These are phyloP conservation scores for Ramphastos sulfuratus DNA, from an alignment of 2,113 vertebrate genomes.

Conservation along the genomic window DNA sequence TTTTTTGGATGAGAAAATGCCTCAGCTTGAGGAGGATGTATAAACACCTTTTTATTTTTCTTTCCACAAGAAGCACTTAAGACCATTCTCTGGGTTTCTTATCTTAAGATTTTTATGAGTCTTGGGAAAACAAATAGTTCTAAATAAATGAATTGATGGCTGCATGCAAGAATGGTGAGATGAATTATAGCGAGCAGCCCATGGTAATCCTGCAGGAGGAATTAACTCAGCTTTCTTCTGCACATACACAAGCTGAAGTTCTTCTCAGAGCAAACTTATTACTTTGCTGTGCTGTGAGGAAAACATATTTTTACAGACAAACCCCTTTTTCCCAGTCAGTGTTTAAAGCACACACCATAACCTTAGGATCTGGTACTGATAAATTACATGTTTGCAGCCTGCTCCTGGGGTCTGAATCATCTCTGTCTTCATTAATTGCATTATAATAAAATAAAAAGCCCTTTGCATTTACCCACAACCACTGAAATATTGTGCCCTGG, in stretches of 20 bases:
- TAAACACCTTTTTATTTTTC: constrained; percentile 12
- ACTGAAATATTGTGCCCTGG: neutral
- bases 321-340: neutral
- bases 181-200: neutral
- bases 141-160: constrained; percentile 6
- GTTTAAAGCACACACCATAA: neutral
- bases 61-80: neutral
- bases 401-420: neutral
- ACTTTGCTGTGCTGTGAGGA: neutral
- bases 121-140: neutral
- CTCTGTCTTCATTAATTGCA: neutral
- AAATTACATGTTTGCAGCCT: neutral
- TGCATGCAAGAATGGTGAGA: neutral
- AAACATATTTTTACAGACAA: neutral
- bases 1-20: neutral
- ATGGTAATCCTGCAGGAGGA: neutral
- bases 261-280: neutral
- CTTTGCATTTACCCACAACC: neutral
- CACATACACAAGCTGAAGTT: neutral
- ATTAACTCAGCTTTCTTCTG: neutral
- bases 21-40: neutral
- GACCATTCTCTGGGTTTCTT: neutral
- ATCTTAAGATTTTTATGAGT: neutral
- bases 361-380: neutral
- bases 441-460: neutral